Evolutionary conservation across 2,888 invertebrate species (phyloP).

Genomic region (Synanthedon tipuliformis): DNA sequence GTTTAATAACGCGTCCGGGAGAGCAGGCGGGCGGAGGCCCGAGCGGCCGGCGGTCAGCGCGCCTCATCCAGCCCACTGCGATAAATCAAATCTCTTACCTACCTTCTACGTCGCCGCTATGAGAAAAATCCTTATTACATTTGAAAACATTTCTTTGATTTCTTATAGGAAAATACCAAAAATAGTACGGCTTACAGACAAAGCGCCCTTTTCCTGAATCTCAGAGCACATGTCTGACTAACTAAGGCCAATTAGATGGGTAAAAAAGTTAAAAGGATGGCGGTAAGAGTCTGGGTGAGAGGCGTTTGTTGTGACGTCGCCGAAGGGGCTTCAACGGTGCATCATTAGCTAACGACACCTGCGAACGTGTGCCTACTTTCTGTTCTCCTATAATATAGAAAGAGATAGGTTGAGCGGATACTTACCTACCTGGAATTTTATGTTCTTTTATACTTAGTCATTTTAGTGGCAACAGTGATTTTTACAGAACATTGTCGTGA

Average conservation of each 20-base stretch:
- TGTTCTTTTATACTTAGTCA: too few species aligned
- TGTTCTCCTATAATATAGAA: conserved; percentile 14
- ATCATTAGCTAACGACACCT: conserved; percentile 44
- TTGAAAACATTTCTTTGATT: conserved; percentile 46
- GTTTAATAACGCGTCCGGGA: conserved; percentile 70
- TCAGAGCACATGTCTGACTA: too few species aligned
- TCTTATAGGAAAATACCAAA: background rate
- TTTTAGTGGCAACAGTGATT: too few species aligned
- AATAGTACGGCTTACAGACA: background rate
- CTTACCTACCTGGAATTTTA: too few species aligned
- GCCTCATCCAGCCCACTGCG: conserved; percentile 49
- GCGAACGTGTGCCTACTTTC: conserved; percentile 14
- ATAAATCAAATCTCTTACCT: conserved; percentile 70
- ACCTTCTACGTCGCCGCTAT: conserved; percentile 52
- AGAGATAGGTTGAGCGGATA: too few species aligned
- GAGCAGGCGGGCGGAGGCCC: conserved; percentile 27
- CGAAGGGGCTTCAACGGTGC: conserved; percentile 27
- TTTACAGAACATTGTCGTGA: too few species aligned
- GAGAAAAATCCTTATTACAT: conserved; percentile 64
- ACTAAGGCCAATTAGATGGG: background rate
- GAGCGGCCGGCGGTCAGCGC: conserved; percentile 41
- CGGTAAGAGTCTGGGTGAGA: conserved; percentile 29
- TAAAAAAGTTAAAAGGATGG: conserved; percentile 16
- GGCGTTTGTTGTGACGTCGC: conserved; percentile 25
- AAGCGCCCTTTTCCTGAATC: background rate